These are phyloP conservation scores for Cynodonichthys magdalenae DNA, from an alignment of 2,797 vertebrate genomes.

Conservation along the genomic window DNA sequence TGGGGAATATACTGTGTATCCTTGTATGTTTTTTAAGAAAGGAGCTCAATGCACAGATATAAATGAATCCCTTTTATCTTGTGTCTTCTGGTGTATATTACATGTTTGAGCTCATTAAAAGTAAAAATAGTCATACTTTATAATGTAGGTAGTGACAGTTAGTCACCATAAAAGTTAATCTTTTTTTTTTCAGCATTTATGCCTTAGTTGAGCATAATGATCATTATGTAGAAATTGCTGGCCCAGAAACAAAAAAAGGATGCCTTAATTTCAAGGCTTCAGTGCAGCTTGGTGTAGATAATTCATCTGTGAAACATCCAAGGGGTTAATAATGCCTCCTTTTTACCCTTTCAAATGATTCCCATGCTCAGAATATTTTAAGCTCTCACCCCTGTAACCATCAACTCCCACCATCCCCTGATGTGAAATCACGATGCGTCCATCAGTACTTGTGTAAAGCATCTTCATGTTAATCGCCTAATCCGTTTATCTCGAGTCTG, in stretches of 20 bases:
- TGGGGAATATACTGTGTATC: constrained; percentile 33
- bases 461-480: constrained; percentile 79
- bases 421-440: constrained; percentile 75
- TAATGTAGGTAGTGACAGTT: constrained; percentile 62
- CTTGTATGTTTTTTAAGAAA: constrained; percentile 37
- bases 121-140: constrained; percentile 30
- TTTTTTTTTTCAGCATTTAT: constrained; percentile 7
- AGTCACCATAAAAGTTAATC: constrained; percentile 49
- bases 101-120: constrained; percentile 54
- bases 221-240: constrained; percentile 56
- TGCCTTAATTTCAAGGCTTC: constrained; percentile 52
- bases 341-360: constrained; percentile 74
- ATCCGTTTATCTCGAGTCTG: constrained; percentile 80
- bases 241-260: constrained; percentile 50
- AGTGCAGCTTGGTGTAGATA: constrained; percentile 40
- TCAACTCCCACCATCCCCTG: constrained; percentile 35
- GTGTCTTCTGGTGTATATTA: constrained; percentile 45
- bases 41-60: constrained; percentile 23
- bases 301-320: constrained; percentile 50
- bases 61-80: constrained; percentile 55
- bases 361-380: constrained; percentile 65
- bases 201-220: constrained; percentile 47
- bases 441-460: constrained; percentile 70
- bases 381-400: constrained; percentile 23
- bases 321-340: constrained; percentile 63